phyloP scores from a whole-genome alignment of 1,140 invertebrate species.

The Ladona fulva region DNA sequence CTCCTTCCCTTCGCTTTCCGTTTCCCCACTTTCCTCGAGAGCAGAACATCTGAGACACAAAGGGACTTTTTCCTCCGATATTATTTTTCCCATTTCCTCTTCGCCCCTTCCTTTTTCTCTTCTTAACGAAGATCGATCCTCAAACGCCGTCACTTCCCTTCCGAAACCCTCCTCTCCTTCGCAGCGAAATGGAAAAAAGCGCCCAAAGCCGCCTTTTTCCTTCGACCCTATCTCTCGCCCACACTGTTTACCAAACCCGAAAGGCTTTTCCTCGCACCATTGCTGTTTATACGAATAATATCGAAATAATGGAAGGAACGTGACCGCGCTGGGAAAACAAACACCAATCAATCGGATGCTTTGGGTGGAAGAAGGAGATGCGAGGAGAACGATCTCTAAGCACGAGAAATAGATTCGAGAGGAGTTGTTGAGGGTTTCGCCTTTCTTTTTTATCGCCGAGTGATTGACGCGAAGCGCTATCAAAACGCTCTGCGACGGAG shows the following conservation, averaged over 20 bases:
- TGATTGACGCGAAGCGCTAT: slow-evolving; percentile 26
- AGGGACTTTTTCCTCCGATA: neutral
- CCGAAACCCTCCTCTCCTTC: slow-evolving; percentile 12
- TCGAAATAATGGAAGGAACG: neutral
- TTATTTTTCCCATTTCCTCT: slow-evolving; percentile 22
- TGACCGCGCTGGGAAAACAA: neutral
- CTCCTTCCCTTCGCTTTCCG: no score
- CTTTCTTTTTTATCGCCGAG: neutral
- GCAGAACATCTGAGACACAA: no score
- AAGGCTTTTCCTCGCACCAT: slow-evolving; percentile 18
- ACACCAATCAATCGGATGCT: slow-evolving; percentile 15
- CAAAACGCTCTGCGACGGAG: slow-evolving; percentile 32
- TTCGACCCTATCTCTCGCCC: neutral
- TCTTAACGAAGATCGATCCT: slow-evolving; percentile 22
- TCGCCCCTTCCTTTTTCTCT: slow-evolving; percentile 21
- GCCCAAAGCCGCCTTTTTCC: no score
- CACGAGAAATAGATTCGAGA: no score
- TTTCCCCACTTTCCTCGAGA: no score
- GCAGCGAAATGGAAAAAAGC: neutral
- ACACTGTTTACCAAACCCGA: slow-evolving; percentile 12
- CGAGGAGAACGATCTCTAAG: slow-evolving; percentile 18
- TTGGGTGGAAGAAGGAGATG: slow-evolving; percentile 26
- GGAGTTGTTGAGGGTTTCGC: neutral
- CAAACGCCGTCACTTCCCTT: slow-evolving; percentile 14
- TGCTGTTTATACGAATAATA: slow-evolving; percentile 7